Percentiles rank a stretch among this genome's conserved stretches.
Conservation (phyloP, 2,113 vertebrate genomes). For the Coracopsis vasa region DNA sequence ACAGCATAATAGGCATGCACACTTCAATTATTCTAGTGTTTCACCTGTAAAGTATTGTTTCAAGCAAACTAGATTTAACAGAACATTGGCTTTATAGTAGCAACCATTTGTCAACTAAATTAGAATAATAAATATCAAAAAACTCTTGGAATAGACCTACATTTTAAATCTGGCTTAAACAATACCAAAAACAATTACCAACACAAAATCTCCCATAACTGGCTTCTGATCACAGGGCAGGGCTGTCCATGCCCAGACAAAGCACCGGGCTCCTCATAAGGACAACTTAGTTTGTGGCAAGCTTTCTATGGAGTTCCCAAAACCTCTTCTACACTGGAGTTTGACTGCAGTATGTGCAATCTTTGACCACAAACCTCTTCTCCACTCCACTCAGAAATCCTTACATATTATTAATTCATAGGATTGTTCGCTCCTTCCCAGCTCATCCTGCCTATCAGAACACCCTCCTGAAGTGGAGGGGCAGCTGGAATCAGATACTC, state of each 20-base stretch:
- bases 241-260: background rate
- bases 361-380: background rate
- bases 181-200: constrained; percentile 80
- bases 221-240: background rate
- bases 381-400: background rate
- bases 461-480: background rate
- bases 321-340: background rate
- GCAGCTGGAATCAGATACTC: background rate
- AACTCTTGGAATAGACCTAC: constrained; percentile 74
- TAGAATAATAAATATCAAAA: constrained; percentile 86
- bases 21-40: constrained; percentile 68
- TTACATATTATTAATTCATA: accelerated
- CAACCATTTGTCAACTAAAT: constrained; percentile 76
- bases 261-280: background rate
- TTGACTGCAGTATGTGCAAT: background rate
- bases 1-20: constrained; percentile 65
- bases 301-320: background rate
- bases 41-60: constrained; percentile 66
- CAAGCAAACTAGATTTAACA: constrained; percentile 74
- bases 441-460: background rate
- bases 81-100: constrained; percentile 80
- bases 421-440: accelerated
- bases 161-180: constrained; percentile 78
- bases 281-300: background rate
- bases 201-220: background rate